Percentiles rank a stretch among this genome's conserved stretches.
Conservation (phyloP, 2,888 invertebrate species). For the Eupithecia dodoneata region DNA sequence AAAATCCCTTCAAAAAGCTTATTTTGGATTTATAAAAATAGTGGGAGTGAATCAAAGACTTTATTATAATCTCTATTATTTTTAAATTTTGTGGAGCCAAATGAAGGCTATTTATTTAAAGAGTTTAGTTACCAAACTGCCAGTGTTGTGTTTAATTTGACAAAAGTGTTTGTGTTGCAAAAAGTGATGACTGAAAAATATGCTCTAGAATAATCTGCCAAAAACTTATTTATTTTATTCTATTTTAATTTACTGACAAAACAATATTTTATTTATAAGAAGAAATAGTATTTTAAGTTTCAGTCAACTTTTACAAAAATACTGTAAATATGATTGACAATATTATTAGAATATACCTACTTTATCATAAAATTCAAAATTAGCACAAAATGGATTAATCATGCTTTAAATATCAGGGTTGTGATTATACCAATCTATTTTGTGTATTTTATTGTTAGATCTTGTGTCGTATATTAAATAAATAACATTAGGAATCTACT, state of each 20-base stretch:
- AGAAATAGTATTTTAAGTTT: conserved; percentile 24
- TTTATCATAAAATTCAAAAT: conserved; percentile 33
- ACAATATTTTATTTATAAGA: conserved; percentile 23
- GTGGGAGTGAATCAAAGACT: conserved; percentile 7
- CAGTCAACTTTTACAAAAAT: conserved; percentile 28
- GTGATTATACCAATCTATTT: conserved; percentile 64
- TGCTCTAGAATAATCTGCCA: conserved; percentile 22
- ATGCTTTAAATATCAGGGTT: conserved; percentile 68
- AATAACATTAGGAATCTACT: conserved; percentile 21
- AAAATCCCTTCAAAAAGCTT: neutral
- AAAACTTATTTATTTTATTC: conserved; percentile 29
- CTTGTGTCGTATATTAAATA: conserved; percentile 27
- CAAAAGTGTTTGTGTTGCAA: conserved; percentile 13
- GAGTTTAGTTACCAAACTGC: conserved; percentile 34
- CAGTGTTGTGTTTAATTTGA: conserved; percentile 22
- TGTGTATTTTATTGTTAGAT: conserved; percentile 44
- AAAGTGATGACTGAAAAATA: conserved; percentile 1
- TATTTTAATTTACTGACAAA: conserved; percentile 25
- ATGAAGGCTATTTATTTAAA: conserved; percentile 27
- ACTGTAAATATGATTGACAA: conserved; percentile 43
- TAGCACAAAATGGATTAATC: conserved; percentile 64
- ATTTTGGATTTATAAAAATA: neutral
- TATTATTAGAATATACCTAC: conserved; percentile 35
- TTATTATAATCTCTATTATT: neutral
- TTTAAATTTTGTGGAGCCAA: conserved; percentile 11